A percentile compares a stretch with the other conserved stretches of the same genome.
Conservation (phyloP, 1,140 invertebrate species). For the Orchestia grillus region DNA sequence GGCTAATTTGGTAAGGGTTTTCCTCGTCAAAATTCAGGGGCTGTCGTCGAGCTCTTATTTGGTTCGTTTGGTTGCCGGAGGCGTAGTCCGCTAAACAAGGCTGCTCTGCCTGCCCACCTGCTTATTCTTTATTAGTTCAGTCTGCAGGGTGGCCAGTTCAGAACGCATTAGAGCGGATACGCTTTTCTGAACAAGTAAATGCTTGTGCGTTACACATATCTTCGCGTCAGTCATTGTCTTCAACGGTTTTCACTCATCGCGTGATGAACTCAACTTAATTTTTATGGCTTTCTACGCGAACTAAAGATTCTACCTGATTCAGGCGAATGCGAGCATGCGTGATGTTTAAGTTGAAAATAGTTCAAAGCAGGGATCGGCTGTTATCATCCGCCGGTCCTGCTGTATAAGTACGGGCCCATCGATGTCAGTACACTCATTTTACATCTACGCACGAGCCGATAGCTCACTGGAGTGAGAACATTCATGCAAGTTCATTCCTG, state of each 20-base stretch:
- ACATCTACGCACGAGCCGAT: not conserved
- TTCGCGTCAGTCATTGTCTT: not conserved
- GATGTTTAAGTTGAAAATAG: not conserved
- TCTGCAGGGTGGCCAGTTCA: not conserved
- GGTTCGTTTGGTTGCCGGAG: not conserved
- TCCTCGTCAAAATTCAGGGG: not conserved
- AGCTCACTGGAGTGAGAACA: not conserved
- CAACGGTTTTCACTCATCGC: no score
- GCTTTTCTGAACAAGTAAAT: not conserved
- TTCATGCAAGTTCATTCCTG: not conserved
- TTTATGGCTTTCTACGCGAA: not conserved
- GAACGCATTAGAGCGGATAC: not conserved
- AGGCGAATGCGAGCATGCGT: not conserved
- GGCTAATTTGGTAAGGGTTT: not conserved
- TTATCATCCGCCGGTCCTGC: not conserved
- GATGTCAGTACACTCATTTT: not conserved
- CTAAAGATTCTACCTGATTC: not conserved
- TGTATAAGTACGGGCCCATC: not conserved
- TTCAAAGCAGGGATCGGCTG: not conserved
- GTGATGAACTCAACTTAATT: not conserved
- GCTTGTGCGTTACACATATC: not conserved
- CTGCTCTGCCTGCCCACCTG: not conserved
- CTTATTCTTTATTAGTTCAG: not conserved
- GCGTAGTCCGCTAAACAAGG: not conserved
- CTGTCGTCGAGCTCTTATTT: not conserved